phyloP scores from a whole-genome alignment of 1,140 invertebrate species.

The Ostrea edulis region DNA sequence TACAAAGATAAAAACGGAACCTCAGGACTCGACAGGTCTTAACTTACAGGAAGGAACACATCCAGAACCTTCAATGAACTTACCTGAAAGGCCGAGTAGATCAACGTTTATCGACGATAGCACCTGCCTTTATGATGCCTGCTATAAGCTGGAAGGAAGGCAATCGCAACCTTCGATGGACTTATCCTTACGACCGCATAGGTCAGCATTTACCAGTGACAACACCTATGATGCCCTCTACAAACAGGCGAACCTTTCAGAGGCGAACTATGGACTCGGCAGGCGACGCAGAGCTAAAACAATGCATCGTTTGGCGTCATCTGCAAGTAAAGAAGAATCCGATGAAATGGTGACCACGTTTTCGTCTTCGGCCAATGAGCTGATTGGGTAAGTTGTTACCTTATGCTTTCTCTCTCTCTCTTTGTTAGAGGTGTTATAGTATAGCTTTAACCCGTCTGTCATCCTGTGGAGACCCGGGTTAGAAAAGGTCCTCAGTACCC shows the following conservation, averaged over 20 bases:
- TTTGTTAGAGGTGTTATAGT: neutral
- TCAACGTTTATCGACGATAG: neutral
- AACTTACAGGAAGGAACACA: neutral
- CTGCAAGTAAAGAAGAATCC: neutral
- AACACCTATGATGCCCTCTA: slow-evolving; percentile 1
- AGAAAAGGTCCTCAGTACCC: too few species aligned
- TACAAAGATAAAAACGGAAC: neutral
- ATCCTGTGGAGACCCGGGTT: too few species aligned
- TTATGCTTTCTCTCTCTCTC: neutral
- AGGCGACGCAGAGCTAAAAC: neutral
- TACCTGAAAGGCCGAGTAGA: neutral
- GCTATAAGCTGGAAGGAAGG: neutral
- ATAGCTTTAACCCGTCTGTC: too few species aligned
- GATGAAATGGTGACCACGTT: neutral
- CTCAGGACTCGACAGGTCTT: neutral
- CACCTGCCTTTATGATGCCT: neutral
- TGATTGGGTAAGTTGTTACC: neutral
- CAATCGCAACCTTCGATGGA: neutral
- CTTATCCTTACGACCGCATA: neutral
- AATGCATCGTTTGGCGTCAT: neutral
- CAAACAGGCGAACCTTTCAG: neutral
- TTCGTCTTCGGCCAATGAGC: neutral
- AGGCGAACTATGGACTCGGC: neutral
- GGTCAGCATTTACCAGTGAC: neutral
- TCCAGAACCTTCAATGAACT: neutral